These are phyloP conservation scores for Tortricodes alternella DNA, from an alignment of 2,888 invertebrate genomes.

Conservation along the genomic window DNA sequence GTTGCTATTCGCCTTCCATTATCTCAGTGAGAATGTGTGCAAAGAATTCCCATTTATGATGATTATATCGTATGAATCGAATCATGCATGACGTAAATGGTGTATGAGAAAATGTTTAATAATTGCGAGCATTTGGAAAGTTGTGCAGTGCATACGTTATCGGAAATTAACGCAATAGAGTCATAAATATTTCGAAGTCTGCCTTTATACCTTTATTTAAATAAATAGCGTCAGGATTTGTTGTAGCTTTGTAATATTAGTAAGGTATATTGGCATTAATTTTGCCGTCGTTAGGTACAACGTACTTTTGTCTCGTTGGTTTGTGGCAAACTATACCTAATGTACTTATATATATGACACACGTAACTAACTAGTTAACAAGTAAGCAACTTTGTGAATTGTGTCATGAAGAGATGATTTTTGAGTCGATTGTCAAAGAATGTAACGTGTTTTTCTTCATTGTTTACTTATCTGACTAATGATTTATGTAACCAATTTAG, in stretches of 20 bases:
- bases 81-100: conserved; percentile 33
- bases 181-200: conserved; percentile 3
- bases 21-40: conserved; percentile 32
- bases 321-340: conserved; percentile 39
- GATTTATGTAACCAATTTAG: too few relatives aligned
- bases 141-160: conserved; percentile 42
- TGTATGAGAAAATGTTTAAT: conserved; percentile 43
- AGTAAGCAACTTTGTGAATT: conserved; percentile 25
- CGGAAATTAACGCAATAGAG: conserved; percentile 33
- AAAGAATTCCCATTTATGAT: conserved; percentile 35
- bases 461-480: too few relatives aligned
- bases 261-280: conserved; percentile 37
- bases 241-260: conserved; percentile 9
- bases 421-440: too few relatives aligned
- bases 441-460: too few relatives aligned
- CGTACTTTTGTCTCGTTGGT: conserved; percentile 37
- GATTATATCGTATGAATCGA: conserved; percentile 33
- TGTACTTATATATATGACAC: conserved; percentile 45
- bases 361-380: conserved; percentile 25
- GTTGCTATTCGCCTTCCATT: conserved; percentile 1
- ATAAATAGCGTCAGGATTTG: neutral
- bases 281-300: conserved; percentile 39
- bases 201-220: too few relatives aligned
- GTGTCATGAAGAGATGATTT: too few relatives aligned
- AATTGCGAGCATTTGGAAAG: conserved; percentile 54